Evolutionary conservation across 2,113 vertebrate species (phyloP), one percentile per base, ranked within the genome.

Genomic region (Chloroceryle aenea): DNA sequence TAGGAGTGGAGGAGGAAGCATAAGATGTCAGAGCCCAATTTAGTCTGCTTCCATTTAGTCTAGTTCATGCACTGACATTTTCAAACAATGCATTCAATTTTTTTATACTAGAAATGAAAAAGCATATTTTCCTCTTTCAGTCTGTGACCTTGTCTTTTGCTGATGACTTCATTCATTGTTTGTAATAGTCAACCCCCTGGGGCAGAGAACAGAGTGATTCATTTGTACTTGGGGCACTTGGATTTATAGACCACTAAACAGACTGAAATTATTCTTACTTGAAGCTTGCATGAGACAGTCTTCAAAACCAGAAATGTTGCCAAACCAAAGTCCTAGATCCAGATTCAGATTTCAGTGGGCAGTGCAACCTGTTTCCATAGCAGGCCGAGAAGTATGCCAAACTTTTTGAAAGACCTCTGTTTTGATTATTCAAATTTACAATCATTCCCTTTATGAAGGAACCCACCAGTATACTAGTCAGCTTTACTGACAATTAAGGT

Each of bases 111-210:
- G 81, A 95, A 94, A 97, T 95, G 95, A 94, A 96, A 95, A 95
- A 97, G 92, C 87, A 80, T 95, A 92, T 96, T 97, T 96, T 96
- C 63, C 45, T 73, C 90, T 90, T 96, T 95, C 86, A 95, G 96
- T 76, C 82, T 93, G 85, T 91, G 95, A 94, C 95, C 93, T 68
- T 2, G 40, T 85, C 91, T 94, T 91, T 64, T 87, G 61, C 95
- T 82, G 87, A 92, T 97, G 96, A 97, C 90, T 97, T 97, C 96
- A 97, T 94, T 94, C 97, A 95, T 97, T 97, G 96, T 97, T 95
- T 96, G 90, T 38, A 96, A 90, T 95, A 95, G 90, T 78, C 85
- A 96, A 77, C 34, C 48, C 96, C 96, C 92, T 77, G 85, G 92
- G 94, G 96, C 95, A 96, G 68, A 96, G 94, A 96, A 90, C 69